phyloP scores from a whole-genome alignment of 2,888 invertebrate genomes.

The Limnephilus auricula region DNA sequence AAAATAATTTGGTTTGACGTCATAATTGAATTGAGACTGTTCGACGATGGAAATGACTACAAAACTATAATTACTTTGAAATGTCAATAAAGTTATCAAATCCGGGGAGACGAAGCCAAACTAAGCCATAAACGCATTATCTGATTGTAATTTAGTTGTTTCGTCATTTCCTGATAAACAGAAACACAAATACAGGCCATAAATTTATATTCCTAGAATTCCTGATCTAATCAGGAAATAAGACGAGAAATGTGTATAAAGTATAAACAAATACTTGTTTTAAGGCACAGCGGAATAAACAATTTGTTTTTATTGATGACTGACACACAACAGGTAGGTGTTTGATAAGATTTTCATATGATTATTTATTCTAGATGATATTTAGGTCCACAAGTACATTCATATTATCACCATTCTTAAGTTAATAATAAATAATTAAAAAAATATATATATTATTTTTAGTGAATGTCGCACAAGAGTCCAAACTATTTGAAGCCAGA shows the following conservation, averaged over 20 bases:
- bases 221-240: background rate
- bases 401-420: no score
- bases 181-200: background rate
- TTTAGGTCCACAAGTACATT: no score
- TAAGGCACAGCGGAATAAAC: background rate
- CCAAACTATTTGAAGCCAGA: no score
- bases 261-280: background rate
- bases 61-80: background rate
- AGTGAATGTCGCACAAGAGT: no score
- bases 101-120: background rate
- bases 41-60: background rate
- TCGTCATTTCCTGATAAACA: background rate
- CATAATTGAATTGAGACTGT: background rate
- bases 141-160: background rate
- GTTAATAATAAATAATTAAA: no score
- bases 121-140: background rate
- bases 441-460: no score
- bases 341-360: no score
- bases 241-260: background rate
- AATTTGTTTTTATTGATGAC: background rate
- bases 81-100: background rate
- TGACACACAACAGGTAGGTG: background rate
- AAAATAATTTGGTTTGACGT: background rate
- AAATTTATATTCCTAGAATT: background rate
- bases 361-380: no score